A percentile compares a stretch with the other conserved stretches of the same genome.
These are phyloP conservation scores for Caprella mutica DNA, from an alignment of 2,888 invertebrate genomes.

Conservation along the genomic window DNA sequence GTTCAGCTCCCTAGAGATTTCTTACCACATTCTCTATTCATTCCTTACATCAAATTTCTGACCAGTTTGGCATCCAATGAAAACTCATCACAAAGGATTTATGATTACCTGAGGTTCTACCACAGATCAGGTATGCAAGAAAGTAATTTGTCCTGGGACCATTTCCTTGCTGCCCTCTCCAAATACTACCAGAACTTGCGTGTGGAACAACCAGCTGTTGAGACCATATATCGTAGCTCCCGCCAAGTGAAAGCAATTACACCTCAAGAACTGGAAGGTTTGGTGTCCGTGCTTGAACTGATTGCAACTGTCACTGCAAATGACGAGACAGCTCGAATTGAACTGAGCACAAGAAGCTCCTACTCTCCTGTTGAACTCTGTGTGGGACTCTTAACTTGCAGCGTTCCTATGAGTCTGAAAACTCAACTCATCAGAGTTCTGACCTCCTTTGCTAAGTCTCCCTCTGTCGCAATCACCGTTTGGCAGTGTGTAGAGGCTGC, in stretches of 20 bases:
- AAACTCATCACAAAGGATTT: conserved; percentile 48
- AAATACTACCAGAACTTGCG: conserved; percentile 45
- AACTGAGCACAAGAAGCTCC: conserved; percentile 67
- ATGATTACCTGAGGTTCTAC: conserved; percentile 28
- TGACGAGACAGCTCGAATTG: conserved; percentile 42
- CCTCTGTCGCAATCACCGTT: conserved; percentile 63
- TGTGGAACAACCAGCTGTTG: conserved; percentile 48
- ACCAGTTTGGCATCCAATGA: conserved; percentile 57
- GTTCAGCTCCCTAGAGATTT: conserved; percentile 76
- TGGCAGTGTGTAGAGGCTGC: conserved; percentile 79
- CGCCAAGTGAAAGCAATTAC: conserved; percentile 51
- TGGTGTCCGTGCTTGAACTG: conserved; percentile 66
- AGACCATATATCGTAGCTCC: conserved; percentile 46
- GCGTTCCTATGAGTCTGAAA: conserved; percentile 72
- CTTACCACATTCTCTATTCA: conserved; percentile 68
- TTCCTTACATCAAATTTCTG: conserved; percentile 76
- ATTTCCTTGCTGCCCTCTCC: conserved; percentile 66
- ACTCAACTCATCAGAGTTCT: conserved; percentile 67
- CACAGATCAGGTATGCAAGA: conserved; percentile 35
- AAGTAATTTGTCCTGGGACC: conserved; percentile 61
- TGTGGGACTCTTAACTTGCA: conserved; percentile 72
- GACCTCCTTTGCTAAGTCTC: conserved; percentile 63
- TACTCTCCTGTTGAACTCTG: conserved; percentile 73
- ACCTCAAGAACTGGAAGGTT: conserved; percentile 69
- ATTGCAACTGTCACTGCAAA: conserved; percentile 55